A percentile compares a stretch with the other conserved stretches of the same genome.
Conservation (phyloP, 1,140 invertebrate species). For the Drosophila punjabiensis region DNA sequence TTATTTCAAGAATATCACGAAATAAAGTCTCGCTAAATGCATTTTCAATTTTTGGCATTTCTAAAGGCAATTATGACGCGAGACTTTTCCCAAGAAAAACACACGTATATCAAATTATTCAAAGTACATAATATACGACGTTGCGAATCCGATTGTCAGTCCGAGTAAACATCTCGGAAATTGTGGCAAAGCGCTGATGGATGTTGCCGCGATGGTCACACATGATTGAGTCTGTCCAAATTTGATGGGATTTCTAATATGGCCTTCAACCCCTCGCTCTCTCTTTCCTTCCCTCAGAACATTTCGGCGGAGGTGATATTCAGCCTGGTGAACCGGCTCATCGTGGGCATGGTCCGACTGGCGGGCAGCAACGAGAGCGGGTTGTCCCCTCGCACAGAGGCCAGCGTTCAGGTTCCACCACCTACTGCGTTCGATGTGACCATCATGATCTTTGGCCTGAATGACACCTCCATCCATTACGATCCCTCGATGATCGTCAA, state of each 20-base stretch:
- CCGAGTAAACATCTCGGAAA: constrained; percentile 29
- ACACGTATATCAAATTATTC: constrained; percentile 28
- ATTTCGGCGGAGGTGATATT: constrained; percentile 76
- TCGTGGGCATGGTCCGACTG: constrained; percentile 61
- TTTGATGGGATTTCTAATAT: constrained; percentile 9
- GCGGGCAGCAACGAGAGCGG: constrained; percentile 31
- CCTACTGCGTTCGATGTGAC: constrained; percentile 54
- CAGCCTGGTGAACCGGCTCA: constrained; percentile 62
- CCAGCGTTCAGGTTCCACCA: neutral
- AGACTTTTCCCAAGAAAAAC: constrained; percentile 54
- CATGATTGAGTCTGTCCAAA: constrained; percentile 41
- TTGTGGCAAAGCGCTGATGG: constrained; percentile 28
- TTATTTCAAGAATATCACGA: constrained; percentile 30
- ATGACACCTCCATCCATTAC: constrained; percentile 42
- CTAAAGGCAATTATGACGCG: constrained; percentile 52
- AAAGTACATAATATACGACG: constrained; percentile 40
- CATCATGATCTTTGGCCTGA: constrained; percentile 71
- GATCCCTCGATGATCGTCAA: constrained; percentile 61
- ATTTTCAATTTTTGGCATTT: constrained; percentile 52
- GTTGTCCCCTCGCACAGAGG: neutral
- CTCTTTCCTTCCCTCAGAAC: constrained; percentile 50
- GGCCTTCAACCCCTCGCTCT: neutral
- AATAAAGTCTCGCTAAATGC: constrained; percentile 46
- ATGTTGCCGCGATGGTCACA: constrained; percentile 33
- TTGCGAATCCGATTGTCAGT: constrained; percentile 22